Evolutionary conservation across 2,888 invertebrate species (phyloP), one percentile per base, ranked within the genome.

Genomic region (Subacronicta megacephala): DNA sequence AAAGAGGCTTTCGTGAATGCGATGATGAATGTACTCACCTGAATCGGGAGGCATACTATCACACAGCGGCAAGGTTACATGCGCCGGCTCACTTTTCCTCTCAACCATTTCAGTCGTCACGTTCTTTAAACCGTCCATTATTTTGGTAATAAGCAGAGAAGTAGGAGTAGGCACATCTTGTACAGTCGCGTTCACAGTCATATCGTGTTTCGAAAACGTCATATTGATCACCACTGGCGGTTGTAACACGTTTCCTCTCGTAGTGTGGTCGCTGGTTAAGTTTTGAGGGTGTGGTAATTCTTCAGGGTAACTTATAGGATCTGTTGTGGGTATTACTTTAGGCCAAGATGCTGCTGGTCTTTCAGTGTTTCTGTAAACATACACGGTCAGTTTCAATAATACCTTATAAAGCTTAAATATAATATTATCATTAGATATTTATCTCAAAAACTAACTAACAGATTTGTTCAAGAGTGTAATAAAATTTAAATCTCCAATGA

Each of bases 1-100:
- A n/a, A n/a, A n/a, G n/a, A n/a, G n/a, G n/a, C n/a, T n/a, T n/a
- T n/a, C n/a, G n/a, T n/a, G n/a, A n/a, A n/a, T n/a, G n/a, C n/a
- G n/a, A n/a, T n/a, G n/a, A 23, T 7, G 0, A 5, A 44, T 35
- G 43, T n/a, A 83, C 92, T 94, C 86, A 96, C 96, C 95, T 82
- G 96, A 94, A 88, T 95, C 95, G 31, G 96, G 95, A 26, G 96
- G 96, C 43, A 95, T 90, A 57, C 91, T 91, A 13, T 96, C 96
- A 85, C 96, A 97, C 18, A 89, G 84, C 65, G 84, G 94, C 87
- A 85, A 82, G 64, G 67, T 81, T 1, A 46, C 46, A 2, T 20
- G n/a, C 12, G 44, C n/a, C 33, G 81, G 77, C 71, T 85, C 88
- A 51, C 76, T 88, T 62, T 74, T 81, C 55, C 77, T 84, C n/a